These are phyloP conservation scores for Indicator indicator DNA, from an alignment of 2,113 vertebrate species.

Conservation along the genomic window DNA sequence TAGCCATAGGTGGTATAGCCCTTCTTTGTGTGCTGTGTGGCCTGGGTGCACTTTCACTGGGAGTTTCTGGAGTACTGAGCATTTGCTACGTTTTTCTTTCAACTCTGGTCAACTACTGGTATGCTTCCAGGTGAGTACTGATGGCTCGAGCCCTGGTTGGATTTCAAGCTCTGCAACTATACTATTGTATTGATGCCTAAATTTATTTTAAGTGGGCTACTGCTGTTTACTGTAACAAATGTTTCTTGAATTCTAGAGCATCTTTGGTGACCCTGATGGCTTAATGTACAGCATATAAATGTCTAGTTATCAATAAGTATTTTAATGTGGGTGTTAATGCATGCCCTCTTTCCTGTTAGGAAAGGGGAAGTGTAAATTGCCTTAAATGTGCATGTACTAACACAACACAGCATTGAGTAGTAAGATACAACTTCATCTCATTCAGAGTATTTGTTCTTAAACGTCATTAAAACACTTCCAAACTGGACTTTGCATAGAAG, in stretches of 20 bases:
- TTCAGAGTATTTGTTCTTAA: neutral
- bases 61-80: slow-evolving; percentile 73
- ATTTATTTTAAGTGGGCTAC: neutral
- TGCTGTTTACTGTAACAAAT: neutral
- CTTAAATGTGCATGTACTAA: neutral
- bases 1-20: slow-evolving; percentile 78
- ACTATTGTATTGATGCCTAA: neutral
- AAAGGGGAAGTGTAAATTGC: neutral
- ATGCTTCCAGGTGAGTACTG: slow-evolving; percentile 62
- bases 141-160: neutral
- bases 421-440: neutral
- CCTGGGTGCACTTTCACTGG: slow-evolving; percentile 77
- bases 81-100: slow-evolving; percentile 70
- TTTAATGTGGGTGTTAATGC: neutral
- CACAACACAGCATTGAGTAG: neutral
- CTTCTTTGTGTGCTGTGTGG: slow-evolving; percentile 84
- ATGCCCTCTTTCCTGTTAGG: neutral
- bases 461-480: neutral
- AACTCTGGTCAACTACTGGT: slow-evolving; percentile 73
- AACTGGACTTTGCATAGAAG: neutral
- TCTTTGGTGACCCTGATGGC: neutral
- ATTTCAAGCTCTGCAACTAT: neutral
- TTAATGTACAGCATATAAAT: neutral
- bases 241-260: neutral
- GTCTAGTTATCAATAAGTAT: neutral